Conservation (phyloP, 1,140 invertebrate species). For the Ooceraea biroi region DNA sequence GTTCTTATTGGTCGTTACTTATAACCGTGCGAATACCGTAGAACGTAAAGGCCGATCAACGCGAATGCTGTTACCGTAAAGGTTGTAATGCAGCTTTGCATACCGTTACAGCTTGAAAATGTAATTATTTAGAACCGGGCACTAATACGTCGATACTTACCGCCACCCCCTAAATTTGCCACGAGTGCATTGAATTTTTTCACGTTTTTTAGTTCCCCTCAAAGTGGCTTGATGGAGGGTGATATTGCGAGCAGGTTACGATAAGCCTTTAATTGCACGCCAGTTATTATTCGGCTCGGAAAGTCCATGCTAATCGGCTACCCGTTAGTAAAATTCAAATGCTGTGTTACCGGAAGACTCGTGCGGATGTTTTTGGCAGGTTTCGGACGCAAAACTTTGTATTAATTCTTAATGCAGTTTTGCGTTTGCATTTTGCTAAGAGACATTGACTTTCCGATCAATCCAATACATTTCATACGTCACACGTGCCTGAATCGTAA, state of each 20-base stretch:
- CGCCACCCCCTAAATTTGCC: conserved; percentile 12
- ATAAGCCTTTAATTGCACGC: not conserved
- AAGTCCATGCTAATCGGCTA: too few relatives aligned
- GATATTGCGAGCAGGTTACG: not conserved
- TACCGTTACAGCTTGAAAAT: conserved; percentile 28
- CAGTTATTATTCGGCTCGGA: conserved; percentile 11
- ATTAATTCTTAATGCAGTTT: too few relatives aligned
- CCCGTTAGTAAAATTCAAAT: too few relatives aligned
- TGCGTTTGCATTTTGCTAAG: too few relatives aligned
- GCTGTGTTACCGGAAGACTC: too few relatives aligned
- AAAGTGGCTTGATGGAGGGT: conserved; percentile 1
- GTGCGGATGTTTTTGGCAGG: too few relatives aligned
- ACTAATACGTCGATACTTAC: conserved; percentile 2
- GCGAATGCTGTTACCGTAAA: conserved; percentile 11
- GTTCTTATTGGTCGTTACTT: conserved; percentile 11
- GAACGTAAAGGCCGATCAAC: not conserved
- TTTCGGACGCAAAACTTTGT: too few relatives aligned
- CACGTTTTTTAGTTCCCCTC: conserved; percentile 10
- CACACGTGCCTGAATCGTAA: not conserved
- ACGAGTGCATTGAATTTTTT: conserved; percentile 41
- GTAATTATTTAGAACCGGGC: conserved; percentile 16
- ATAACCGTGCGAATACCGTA: not conserved
- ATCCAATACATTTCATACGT: too few relatives aligned
- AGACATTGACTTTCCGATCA: too few relatives aligned
- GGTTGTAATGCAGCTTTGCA: conserved; percentile 17